Conservation (phyloP, 2,888 invertebrate species). For the Plebejus argus region DNA sequence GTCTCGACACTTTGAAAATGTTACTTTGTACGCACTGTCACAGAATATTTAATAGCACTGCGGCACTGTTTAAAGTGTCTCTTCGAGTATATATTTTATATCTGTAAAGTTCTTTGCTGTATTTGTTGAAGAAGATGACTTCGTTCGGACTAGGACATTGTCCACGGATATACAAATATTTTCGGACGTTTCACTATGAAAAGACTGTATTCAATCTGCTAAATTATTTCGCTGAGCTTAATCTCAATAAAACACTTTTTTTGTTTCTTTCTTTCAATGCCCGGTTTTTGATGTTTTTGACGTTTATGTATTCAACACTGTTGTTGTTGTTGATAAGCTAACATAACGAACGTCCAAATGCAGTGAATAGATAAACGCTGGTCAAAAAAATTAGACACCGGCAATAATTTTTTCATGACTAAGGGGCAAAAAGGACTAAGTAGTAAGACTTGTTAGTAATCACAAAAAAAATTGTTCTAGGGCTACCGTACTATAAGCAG, state of each 20-base stretch:
- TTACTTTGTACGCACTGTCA: not conserved
- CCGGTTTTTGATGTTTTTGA: no score
- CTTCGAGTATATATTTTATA: slow-evolving; percentile 53
- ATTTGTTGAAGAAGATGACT: slow-evolving; percentile 75
- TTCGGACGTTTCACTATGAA: slow-evolving; percentile 38
- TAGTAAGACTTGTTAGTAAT: no score
- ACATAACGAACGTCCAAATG: no score
- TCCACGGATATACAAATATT: slow-evolving; percentile 56
- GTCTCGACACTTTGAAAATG: not conserved
- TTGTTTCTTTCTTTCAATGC: not conserved
- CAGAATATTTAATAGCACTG: no score
- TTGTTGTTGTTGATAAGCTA: no score
- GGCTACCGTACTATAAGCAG: no score
- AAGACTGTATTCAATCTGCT: slow-evolving; percentile 16
- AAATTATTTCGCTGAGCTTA: slow-evolving; percentile 18
- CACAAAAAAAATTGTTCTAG: no score
- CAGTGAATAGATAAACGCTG: no score
- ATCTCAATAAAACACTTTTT: not conserved
- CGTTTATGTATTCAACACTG: no score
- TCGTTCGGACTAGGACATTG: slow-evolving; percentile 67
- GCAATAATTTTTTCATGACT: no score
- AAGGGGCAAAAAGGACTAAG: no score
- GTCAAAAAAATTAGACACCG: no score
- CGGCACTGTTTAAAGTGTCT: slow-evolving; percentile 19
- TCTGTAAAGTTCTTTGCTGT: slow-evolving; percentile 55